Base-by-base conservation (phyloP, 1,140 invertebrate genomes). In the Drosophila chauvacae region DNA sequence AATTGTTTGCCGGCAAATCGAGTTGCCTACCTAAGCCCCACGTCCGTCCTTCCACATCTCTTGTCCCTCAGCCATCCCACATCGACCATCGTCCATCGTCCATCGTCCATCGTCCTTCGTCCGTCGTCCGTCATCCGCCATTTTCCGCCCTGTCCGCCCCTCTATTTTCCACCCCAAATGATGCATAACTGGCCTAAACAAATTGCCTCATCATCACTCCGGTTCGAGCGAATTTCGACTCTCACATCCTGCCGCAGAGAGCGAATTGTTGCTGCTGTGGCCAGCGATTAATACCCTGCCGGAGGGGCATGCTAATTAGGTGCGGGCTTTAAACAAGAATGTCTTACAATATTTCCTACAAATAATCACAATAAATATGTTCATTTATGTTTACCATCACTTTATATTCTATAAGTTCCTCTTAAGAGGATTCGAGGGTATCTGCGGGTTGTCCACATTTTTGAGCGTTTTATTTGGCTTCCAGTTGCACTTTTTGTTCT, bases 141-240 rank as follows among this genome's bases (percentile, higher is more conserved):
- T 14, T 47, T 30, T 45, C 48, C n/a, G 5, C 4, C n/a, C 16
- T 4, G 14, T 50, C n/a, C 30, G 5, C 4, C n/a, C 11, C 9
- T 16, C 18, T 13, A 33, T 18, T 42, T 55, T 39, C 33, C 51
- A 16, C 41, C 35, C 55, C 57, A 59, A 63, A 65, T 66, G 76
- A 80, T 79, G 62, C 78, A 76, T 71, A 65, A 81, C 73, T 59
- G 68, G 59, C 44, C 60, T n/a, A 82, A 78, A 74, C 80, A 72
- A 81, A 83, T 82, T 79, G 80, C 63, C 69, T 65, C 77, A 83
- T 83, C 81, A 83, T 72, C 69, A 72, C 65, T 72, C 45, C 30
- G 44, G 41, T 37, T 33, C 23, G 9, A 45, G 56, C 42, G 23
- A 30, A 66, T 35, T 39, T 28, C 58, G 26, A 37, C 55, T 44